Conservation (phyloP, 1,140 invertebrate genomes). For the Thalassaphorura encarpata region DNA sequence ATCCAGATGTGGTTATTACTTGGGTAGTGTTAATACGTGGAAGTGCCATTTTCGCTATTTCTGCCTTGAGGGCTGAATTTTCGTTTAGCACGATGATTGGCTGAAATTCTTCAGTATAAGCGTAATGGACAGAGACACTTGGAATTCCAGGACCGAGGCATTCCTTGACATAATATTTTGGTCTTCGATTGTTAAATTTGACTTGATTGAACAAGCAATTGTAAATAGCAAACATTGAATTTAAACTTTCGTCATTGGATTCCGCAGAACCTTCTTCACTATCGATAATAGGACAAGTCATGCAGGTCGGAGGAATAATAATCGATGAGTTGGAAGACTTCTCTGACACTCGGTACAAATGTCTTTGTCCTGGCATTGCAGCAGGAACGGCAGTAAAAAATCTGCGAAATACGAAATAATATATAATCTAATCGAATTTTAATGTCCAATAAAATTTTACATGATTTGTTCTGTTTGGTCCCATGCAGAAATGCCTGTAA, state of each 20-base stretch:
- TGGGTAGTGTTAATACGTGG: conserved; percentile 39
- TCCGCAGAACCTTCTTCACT: no score
- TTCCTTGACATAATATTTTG: conserved; percentile 51
- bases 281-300: conserved; percentile 44
- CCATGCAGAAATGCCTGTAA: conserved; percentile 55
- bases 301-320: conserved; percentile 36
- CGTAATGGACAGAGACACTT: conserved; percentile 26
- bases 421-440: no score
- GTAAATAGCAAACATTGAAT: no score
- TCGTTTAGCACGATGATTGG: conserved; percentile 40
- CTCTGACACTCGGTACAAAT: conserved; percentile 56
- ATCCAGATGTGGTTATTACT: conserved; percentile 45
- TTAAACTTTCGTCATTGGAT: background rate
- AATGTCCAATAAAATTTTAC: no score
- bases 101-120: conserved; percentile 28
- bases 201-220: conserved; percentile 29
- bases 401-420: conserved; percentile 38
- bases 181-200: conserved; percentile 33
- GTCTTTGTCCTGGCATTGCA: conserved; percentile 53
- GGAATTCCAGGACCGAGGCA: conserved; percentile 61
- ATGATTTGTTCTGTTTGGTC: conserved; percentile 51
- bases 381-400: conserved; percentile 60
- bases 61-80: conserved; percentile 37
- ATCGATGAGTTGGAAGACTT: conserved; percentile 26
- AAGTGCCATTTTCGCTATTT: conserved; percentile 35